Evolutionary conservation across 1,140 invertebrate species (phyloP), one percentile per base, ranked within the genome.

Genomic region (Notospermus geniculatus): DNA sequence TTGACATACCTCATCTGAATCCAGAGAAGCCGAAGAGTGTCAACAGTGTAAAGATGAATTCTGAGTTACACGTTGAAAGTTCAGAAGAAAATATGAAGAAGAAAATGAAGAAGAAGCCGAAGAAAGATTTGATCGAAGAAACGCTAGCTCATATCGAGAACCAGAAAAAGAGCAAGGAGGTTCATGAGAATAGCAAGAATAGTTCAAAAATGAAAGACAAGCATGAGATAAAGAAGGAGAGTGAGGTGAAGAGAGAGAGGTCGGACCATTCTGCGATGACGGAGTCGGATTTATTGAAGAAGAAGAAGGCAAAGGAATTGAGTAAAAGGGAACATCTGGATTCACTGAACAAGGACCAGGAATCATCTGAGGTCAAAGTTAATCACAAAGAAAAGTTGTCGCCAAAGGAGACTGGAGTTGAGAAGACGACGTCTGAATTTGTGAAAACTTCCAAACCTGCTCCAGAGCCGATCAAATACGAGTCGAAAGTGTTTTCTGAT

Each of bases 41-140:
- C 53, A 55, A 45, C 45, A 56, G 45, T 62, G 60, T 28, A 60
- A 62, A 29, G 63, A 29, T 59, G 52, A 60, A 29, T 62, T 55
- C 43, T 30, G 36, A 19, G 50, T 59, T 19, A 62, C 53, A 5
- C 4, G 9, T 50, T 5, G 25, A 22, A n/a, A 50, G 46, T 19
- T 22, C n/a, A 50, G 46, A 22, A n/a, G 25, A 22, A n/a, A 50
- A n/a, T 19, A 7, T 22, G 46, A 50, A n/a, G n/a, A 50, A 50
- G 25, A 50, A 19, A 55, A 50, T 19, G 30, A 66, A 69, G 29
- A 65, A 57, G 39, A 66, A 63, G 29, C 65, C 59, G 45, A 69
- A 66, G 50, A 69, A 68, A 50, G 62, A 66, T 29, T 41, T 28
- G 2, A 54, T 57, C 22, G 45, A 52, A 7, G 46, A 58, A 53